Evolutionary conservation across 2,888 invertebrate genomes (phyloP).

Genomic region (Nesidiocoris tenuis): DNA sequence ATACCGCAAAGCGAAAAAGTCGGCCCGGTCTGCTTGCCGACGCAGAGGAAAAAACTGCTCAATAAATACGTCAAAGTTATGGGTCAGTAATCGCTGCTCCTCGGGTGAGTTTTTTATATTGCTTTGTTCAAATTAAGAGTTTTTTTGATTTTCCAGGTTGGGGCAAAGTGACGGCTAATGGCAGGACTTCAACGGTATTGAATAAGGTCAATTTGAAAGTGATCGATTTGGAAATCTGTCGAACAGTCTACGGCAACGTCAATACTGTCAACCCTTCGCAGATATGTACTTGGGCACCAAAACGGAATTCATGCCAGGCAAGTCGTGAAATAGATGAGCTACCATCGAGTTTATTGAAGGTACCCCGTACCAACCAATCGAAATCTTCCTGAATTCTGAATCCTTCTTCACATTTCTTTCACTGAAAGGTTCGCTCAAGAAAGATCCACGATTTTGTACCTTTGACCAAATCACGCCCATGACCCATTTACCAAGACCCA

Average conservation of each 20-base stretch:
- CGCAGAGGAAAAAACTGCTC: not conserved
- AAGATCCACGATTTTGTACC: too few relatives aligned
- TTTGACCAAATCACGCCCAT: too few relatives aligned
- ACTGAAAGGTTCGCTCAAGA: too few relatives aligned
- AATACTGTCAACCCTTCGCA: conserved; percentile 28
- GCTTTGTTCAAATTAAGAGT: too few relatives aligned
- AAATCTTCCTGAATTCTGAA: too few relatives aligned
- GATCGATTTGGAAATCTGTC: conserved; percentile 39
- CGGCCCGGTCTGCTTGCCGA: conserved; percentile 32
- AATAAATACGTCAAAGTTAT: conserved; percentile 42
- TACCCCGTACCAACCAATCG: too few relatives aligned
- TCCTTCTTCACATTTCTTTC: too few relatives aligned
- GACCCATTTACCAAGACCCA: too few relatives aligned
- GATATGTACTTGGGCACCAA: conserved; percentile 38
- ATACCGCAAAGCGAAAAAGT: conserved; percentile 31
- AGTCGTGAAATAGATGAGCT: too few relatives aligned
- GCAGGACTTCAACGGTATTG: conserved; percentile 20
- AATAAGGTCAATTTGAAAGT: conserved; percentile 39
- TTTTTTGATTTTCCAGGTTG: conserved; percentile 15
- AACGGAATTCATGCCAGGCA: conserved; percentile 36
- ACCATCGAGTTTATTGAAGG: too few relatives aligned
- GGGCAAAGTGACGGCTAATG: conserved; percentile 29
- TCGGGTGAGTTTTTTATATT: too few relatives aligned
- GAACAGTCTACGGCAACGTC: conserved; percentile 27
- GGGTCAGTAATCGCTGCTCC: conserved; percentile 34